Evolutionary conservation across 1,140 invertebrate species (phyloP).

Genomic region (Dinothrombium tinctorium): DNA sequence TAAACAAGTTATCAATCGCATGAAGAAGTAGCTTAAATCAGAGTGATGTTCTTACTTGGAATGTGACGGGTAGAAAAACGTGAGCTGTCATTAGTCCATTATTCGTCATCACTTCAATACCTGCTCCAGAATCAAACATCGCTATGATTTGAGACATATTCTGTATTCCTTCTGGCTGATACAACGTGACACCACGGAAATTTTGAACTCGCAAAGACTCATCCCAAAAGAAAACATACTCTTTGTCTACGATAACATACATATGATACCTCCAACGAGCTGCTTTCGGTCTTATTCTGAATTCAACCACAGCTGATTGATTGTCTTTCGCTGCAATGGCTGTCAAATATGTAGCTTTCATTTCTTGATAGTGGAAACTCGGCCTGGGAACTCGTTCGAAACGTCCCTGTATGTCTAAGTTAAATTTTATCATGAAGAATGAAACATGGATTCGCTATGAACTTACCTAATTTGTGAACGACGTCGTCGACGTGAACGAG

Average conservation of each 20-base stretch:
- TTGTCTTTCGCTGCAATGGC: conserved; percentile 44
- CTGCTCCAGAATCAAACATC: conserved; percentile 80
- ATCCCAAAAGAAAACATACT: conserved; percentile 63
- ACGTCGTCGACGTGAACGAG: conserved; percentile 48
- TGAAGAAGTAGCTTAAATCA: no score
- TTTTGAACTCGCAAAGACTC: conserved; percentile 63
- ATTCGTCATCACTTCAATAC: conserved; percentile 71
- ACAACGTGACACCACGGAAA: conserved; percentile 66
- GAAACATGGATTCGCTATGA: neutral
- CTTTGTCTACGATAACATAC: conserved; percentile 65
- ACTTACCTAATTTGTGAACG: conserved; percentile 30
- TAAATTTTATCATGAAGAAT: no score
- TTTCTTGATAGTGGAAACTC: no score
- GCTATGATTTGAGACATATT: conserved; percentile 84
- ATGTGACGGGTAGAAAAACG: conserved; percentile 43
- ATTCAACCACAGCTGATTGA: conserved; percentile 57
- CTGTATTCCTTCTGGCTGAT: conserved; percentile 64
- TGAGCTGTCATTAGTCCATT: conserved; percentile 58
- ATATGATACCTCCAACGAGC: conserved; percentile 73
- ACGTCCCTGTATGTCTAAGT: conserved; percentile 61
- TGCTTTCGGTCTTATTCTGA: conserved; percentile 48
- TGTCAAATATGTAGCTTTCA: conserved; percentile 61
- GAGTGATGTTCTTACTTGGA: conserved; percentile 9
- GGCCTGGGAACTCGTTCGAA: conserved; percentile 71
- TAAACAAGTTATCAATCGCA: conserved; percentile 9